Percentiles rank a stretch among this genome's conserved stretches.
These are phyloP conservation scores for Osmoderma eremita DNA, from an alignment of 2,888 invertebrate genomes.

Conservation along the genomic window DNA sequence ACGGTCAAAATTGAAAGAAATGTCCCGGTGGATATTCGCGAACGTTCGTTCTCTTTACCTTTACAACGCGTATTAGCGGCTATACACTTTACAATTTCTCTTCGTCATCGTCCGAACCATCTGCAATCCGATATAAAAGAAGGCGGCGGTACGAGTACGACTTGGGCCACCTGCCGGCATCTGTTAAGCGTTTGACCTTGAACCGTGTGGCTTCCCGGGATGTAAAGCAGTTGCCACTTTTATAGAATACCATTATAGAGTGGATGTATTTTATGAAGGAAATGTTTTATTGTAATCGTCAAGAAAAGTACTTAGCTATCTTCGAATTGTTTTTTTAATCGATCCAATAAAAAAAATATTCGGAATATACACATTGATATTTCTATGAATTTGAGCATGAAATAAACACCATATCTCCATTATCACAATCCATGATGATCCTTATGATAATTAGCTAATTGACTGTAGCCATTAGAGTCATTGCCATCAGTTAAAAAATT, in stretches of 20 bases:
- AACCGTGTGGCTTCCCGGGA: conserved; percentile 44
- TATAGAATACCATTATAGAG: neutral
- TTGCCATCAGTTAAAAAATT: too few relatives aligned
- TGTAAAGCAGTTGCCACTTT: conserved; percentile 44
- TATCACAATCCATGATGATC: too few relatives aligned
- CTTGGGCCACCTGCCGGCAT: conserved; percentile 47
- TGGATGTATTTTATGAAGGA: too few relatives aligned
- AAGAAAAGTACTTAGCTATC: too few relatives aligned
- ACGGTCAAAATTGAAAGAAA: conserved; percentile 1
- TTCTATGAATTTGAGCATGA: too few relatives aligned
- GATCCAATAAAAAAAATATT: too few relatives aligned
- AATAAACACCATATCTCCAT: too few relatives aligned
- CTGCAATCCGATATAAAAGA: conserved; percentile 27
- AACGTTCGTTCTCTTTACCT: neutral
- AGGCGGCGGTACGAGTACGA: conserved; percentile 17
- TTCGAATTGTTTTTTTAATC: too few relatives aligned
- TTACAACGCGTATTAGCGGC: neutral
- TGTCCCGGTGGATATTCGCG: conserved; percentile 1
- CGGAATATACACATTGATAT: too few relatives aligned
- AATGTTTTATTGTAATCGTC: too few relatives aligned
- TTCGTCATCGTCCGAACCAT: conserved; percentile 22
- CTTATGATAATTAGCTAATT: too few relatives aligned
- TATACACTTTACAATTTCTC: conserved; percentile 1
- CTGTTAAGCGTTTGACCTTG: conserved; percentile 49
- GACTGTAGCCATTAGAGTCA: too few relatives aligned